phyloP scores from a whole-genome alignment of 2,113 vertebrate species.

The Zeus faber region DNA sequence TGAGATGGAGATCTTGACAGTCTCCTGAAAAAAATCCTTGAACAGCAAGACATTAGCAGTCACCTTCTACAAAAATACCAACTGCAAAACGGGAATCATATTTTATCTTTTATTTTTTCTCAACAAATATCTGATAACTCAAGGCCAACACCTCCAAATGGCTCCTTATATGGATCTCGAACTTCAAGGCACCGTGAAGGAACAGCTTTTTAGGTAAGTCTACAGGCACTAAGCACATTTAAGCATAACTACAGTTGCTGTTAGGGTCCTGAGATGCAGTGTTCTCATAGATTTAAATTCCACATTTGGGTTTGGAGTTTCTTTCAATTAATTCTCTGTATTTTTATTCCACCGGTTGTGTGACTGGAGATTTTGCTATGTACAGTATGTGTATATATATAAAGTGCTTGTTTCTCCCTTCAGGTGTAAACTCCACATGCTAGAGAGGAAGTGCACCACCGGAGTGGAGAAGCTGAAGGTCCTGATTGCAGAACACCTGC shows the following conservation, averaged over 20 bases:
- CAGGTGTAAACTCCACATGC: slow-evolving; percentile 53
- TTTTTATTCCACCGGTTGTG: neutral
- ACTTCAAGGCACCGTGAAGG: slow-evolving; percentile 38
- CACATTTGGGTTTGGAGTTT: neutral
- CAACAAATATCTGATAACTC: slow-evolving; percentile 1
- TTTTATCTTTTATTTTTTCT: neutral
- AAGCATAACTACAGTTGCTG: neutral
- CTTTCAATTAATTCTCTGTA: too few species aligned
- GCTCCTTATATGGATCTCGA: slow-evolving; percentile 35
- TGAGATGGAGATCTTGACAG: slow-evolving; percentile 10
- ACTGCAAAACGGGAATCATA: too few species aligned
- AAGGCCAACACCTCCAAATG: slow-evolving; percentile 31
- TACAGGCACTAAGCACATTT: too few species aligned
- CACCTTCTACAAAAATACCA: too few species aligned
- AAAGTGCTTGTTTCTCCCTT: neutral
- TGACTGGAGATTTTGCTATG: neutral
- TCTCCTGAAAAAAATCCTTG: too few species aligned
- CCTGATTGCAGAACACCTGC: slow-evolving; percentile 40
- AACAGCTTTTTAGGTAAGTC: slow-evolving; percentile 47
- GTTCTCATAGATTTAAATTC: neutral
- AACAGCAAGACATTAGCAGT: too few species aligned
- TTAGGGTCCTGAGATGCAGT: neutral
- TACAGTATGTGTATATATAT: neutral
- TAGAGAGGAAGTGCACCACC: slow-evolving; percentile 49
- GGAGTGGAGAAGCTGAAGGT: slow-evolving; percentile 49